Evolutionary conservation across 2,797 vertebrate species (phyloP).

Genomic region (Gallinago nigripennis): DNA sequence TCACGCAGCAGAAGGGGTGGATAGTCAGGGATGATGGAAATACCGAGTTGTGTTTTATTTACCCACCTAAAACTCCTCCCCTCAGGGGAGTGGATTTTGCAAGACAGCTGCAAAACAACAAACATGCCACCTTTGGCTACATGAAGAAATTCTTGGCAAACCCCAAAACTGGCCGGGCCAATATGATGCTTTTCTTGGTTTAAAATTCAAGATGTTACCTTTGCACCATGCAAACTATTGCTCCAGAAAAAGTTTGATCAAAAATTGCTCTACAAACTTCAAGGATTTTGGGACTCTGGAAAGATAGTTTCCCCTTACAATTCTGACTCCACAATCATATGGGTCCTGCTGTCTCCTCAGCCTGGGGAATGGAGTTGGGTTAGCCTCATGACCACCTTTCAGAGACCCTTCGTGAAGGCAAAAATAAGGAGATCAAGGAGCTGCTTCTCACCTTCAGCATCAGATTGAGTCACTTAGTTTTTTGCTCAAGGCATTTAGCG

Average conservation of each 20-base stretch:
- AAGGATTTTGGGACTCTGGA: neutral
- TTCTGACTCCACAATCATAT: neutral
- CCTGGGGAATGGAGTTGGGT: neutral
- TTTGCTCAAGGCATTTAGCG: neutral
- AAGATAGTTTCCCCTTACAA: neutral
- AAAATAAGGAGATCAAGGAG: neutral
- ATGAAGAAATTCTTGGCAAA: conserved; percentile 1
- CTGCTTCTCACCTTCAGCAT: neutral
- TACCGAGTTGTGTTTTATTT: neutral
- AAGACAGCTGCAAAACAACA: conserved; percentile 31
- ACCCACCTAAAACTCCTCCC: conserved; percentile 34
- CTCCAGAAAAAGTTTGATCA: neutral
- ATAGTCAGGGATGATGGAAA: conserved; percentile 5
- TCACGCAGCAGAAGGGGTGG: neutral
- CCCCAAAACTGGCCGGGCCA: neutral
- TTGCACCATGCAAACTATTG: neutral
- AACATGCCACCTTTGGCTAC: conserved; percentile 24
- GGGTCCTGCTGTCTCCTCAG: neutral
- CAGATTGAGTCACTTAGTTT: neutral
- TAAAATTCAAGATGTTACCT: neutral
- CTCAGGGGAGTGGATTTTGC: conserved; percentile 7
- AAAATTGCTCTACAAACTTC: neutral
- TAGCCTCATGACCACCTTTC: neutral
- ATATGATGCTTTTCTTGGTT: neutral
- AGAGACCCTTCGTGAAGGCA: neutral